Conservation (phyloP, 2,797 vertebrate species). For the Cygnus olor region DNA sequence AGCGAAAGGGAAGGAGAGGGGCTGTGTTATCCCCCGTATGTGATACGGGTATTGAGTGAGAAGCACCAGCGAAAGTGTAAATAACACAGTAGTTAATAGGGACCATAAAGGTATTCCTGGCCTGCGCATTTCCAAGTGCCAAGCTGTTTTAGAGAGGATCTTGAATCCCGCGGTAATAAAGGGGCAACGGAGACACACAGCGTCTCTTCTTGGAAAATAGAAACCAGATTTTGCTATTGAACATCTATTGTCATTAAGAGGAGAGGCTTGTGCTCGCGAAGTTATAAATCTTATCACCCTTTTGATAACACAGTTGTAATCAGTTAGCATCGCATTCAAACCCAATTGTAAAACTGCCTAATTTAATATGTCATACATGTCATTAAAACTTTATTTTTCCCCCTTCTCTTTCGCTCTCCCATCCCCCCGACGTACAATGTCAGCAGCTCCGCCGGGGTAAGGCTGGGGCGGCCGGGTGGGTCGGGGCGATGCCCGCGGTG, state of each 20-base stretch:
- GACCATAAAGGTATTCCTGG: conserved; percentile 69
- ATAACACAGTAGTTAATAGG: conserved; percentile 67
- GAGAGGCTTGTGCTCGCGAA: conserved; percentile 72
- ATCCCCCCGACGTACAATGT: conserved; percentile 20
- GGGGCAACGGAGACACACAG: conserved; percentile 61
- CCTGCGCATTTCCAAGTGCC: conserved; percentile 63
- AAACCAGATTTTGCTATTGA: conserved; percentile 74
- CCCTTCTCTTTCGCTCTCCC: not conserved
- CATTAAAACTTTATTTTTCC: conserved; percentile 71
- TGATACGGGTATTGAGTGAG: conserved; percentile 59
- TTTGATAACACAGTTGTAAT: conserved; percentile 82
- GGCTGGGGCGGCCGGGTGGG: conserved; percentile 22
- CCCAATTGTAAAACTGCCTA: conserved; percentile 80
- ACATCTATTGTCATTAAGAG: conserved; percentile 75
- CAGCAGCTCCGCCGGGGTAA: conserved; percentile 37
- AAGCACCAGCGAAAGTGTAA: conserved; percentile 68
- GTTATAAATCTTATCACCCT: conserved; percentile 82
- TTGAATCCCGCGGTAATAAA: conserved; percentile 50
- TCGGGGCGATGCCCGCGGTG: not conserved
- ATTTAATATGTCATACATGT: conserved; percentile 78
- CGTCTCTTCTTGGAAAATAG: conserved; percentile 64
- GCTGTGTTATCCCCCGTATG: conserved; percentile 24
- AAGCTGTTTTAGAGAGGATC: conserved; percentile 59
- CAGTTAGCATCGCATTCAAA: conserved; percentile 77
- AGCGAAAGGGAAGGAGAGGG: not conserved